Base-by-base conservation (phyloP, 2,797 vertebrate species). In the Lates japonicus region DNA sequence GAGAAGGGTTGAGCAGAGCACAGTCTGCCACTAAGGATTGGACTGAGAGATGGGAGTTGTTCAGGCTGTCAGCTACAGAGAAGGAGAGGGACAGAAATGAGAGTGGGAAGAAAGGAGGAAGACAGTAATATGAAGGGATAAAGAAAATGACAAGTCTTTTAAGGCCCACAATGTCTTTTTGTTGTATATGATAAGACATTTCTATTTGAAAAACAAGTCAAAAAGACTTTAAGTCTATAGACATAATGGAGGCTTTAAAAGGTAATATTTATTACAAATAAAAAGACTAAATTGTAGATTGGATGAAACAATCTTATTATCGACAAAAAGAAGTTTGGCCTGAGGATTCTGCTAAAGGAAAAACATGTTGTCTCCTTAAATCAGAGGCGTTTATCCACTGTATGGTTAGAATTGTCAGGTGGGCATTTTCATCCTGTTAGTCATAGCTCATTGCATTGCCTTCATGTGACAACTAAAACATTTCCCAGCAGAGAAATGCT, bases 1-100 rank as follows among this genome's bases (percentile, higher is more conserved):
- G 88, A 87, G 88, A 80, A 57, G 69, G 85, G 61, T 29, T 69
- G 80, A 82, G 49, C 86, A 44, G 81, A 82, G 86, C 55, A 52
- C 46, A 73, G 77, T 37, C 81, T 58, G 83, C 86, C 87, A 78
- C 78, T 9, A 16, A 73, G 79, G 76, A 67, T 80, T 80, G 74
- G 82, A 84, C 48, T 55, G 78, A 82, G 61, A 64, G 71, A 81
- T 76, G 85, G 73, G 80, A 78, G 78, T 37, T 72, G 82, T 78
- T 62, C 12, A 37, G 55, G 60, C 79, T 79, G 87, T 88, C 78
- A 59, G 69, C 52, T 17, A 25, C 44, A 70, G 63, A 64, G 3
- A 1, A 33, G 78, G 31, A 63, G 14, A 68, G 5, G 8, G 22
- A 11, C 8, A 67, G 16, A 42, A 49, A 58, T 7, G 17, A 62